Evolutionary conservation across 1,140 invertebrate species (phyloP), one percentile per base, ranked within the genome.

Genomic region (Calycopis cecrops): DNA sequence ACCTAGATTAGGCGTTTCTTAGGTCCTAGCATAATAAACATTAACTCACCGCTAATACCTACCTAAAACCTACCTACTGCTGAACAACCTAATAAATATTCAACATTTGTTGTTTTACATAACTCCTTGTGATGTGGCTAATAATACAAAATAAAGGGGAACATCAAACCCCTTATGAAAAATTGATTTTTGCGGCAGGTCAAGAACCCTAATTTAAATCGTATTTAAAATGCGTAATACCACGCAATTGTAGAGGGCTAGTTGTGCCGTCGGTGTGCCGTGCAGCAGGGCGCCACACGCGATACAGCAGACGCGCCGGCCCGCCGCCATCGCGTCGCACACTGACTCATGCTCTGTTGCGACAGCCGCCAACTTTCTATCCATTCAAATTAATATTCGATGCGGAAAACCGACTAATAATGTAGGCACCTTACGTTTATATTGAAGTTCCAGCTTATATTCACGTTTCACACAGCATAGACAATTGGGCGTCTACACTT

Each of bases 241-340:
- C 60, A 66, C 63, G 63, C 61, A 73, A 68, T 64, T 55, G 53
- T 47, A 38, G 53, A 57, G 59, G 59, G 54, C 48, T 40, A 38
- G 52, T 18, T 44, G 55, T 52, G 38, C n/a, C 4, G n/a, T 52
- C 52, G 75, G 71, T 71, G 71, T 28, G 21, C 74, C 76, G 76
- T 71, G 57, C 74, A 55, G 42, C 57, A 49, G 57, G 59, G 49
- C 59, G 50, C 53, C 53, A 18, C 44, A 48, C 37, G 12, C 60
- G 51, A 58, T 52, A 52, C 48, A 34, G 52, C 33, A 40, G 48
- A 38, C 59, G 63, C 59, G 65, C 16, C 71, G 56, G 47, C 47
- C 11, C 35, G 59, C 64, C 58, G 71, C 65, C 68, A 57, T 55
- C 48, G 16, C 58, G 71, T 63, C 68, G 55, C 54, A 37, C n/a